Percentiles rank a stretch among this genome's conserved stretches.
Conservation (phyloP, 2,797 vertebrate species). For the Eulemur coronatus region DNA sequence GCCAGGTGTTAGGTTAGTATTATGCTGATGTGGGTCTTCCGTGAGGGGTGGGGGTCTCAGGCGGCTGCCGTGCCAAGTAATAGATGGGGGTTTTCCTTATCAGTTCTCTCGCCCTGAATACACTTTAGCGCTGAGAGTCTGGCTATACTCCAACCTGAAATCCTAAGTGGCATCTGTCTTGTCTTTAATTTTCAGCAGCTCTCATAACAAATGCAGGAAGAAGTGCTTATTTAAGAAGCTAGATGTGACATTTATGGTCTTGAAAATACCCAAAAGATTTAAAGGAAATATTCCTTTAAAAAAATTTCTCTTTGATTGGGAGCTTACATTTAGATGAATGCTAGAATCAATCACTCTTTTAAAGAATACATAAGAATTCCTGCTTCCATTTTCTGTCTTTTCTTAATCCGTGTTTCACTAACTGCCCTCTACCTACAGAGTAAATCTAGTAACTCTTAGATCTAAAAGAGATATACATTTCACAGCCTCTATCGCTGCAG, state of each 20-base stretch:
- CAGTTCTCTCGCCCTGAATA: not conserved
- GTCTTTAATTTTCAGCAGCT: conserved; percentile 17
- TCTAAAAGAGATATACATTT: not conserved
- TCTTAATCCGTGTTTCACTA: not conserved
- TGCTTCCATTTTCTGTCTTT: not conserved
- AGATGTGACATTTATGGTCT: not conserved
- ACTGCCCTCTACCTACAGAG: not conserved
- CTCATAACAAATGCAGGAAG: not conserved
- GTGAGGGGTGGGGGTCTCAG: no score
- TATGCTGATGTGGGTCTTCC: no score
- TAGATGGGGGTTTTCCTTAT: no score
- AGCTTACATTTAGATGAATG: not conserved
- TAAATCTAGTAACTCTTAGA: not conserved
- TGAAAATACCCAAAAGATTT: not conserved
- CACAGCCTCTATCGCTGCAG: not conserved
- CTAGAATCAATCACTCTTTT: not conserved
- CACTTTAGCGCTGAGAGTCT: not conserved
- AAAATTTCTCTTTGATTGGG: not conserved
- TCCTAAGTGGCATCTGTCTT: not conserved
- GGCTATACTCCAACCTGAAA: not conserved
- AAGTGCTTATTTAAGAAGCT: not conserved
- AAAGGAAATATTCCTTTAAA: conserved; percentile 21
- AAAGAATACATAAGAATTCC: not conserved
- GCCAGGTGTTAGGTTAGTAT: no score
- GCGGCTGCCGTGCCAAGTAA: no score